Percentiles rank a stretch among this genome's conserved stretches.
Conservation (phyloP, 1,140 invertebrate species). For the Asbolus verrucosus region DNA sequence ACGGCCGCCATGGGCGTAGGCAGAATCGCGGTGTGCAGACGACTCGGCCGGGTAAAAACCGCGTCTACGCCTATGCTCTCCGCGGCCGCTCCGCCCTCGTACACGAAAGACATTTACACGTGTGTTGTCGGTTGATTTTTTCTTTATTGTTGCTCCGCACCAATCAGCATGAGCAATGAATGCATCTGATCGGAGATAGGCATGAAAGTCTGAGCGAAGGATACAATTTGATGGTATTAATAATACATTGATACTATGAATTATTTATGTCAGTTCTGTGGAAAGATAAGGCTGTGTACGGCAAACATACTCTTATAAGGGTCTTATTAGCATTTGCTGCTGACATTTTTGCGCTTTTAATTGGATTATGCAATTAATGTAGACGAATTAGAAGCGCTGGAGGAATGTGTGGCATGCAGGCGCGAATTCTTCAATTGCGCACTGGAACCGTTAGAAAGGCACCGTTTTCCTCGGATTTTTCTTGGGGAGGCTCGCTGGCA, state of each 20-base stretch:
- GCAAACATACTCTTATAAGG: slow-evolving; percentile 34
- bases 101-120: no score
- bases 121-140: background rate
- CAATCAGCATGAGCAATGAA: slow-evolving; percentile 41
- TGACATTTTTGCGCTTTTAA: slow-evolving; percentile 19
- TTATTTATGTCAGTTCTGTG: slow-evolving; percentile 27
- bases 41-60: no score
- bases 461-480: no score
- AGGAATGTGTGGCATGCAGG: slow-evolving; percentile 2
- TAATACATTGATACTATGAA: slow-evolving; percentile 40
- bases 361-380: slow-evolving; percentile 26
- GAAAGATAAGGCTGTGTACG: slow-evolving; percentile 24
- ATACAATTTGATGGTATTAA: slow-evolving; percentile 46
- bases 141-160: background rate
- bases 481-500: no score
- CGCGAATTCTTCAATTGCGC: no score
- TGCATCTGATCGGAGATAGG: slow-evolving; percentile 40
- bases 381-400: slow-evolving; percentile 21
- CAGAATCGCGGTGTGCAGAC: no score
- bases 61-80: no score
- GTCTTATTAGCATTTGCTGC: slow-evolving; percentile 12
- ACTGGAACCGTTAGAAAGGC: no score
- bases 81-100: no score
- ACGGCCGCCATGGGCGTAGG: no score
- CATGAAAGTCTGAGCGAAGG: slow-evolving; percentile 41